A percentile compares a stretch with the other conserved stretches of the same genome.
phyloP scores from a whole-genome alignment of 2,888 invertebrate species.

The Flexamia atlantica region DNA sequence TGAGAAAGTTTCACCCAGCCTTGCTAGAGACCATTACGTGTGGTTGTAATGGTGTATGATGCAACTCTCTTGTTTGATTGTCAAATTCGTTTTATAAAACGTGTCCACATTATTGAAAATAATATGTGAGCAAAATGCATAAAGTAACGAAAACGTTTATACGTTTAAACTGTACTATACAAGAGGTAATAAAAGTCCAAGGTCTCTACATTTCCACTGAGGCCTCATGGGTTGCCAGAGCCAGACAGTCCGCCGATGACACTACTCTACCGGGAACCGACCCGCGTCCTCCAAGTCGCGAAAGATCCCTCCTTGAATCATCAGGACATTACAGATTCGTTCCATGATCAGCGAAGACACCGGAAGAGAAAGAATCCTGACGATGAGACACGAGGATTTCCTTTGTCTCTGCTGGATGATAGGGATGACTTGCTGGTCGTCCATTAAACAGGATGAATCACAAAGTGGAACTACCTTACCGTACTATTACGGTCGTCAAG shows the following conservation, averaged over 20 bases:
- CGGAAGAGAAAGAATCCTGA: neutral
- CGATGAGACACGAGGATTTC: neutral
- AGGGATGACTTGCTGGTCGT: constrained; percentile 6
- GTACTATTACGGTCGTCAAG: constrained; percentile 23
- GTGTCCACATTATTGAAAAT: no score
- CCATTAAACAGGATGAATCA: constrained; percentile 31
- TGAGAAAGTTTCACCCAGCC: no score
- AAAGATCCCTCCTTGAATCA: constrained; percentile 26
- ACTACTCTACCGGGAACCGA: neutral
- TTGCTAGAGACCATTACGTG: no score
- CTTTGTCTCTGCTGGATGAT: constrained; percentile 30
- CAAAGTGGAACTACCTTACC: constrained; percentile 2
- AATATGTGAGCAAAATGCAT: no score
- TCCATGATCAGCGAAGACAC: neutral
- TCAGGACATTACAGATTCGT: neutral
- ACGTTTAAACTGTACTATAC: no score
- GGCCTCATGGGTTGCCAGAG: no score
- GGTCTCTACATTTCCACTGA: no score
- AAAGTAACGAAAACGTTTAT: no score
- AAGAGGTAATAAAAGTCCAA: no score
- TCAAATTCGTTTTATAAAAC: no score
- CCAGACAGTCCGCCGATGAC: neutral
- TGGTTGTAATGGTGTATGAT: no score
- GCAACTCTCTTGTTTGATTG: no score
- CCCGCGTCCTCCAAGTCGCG: neutral